Base-by-base conservation (phyloP, 2,888 invertebrate genomes). In the Actias luna region DNA sequence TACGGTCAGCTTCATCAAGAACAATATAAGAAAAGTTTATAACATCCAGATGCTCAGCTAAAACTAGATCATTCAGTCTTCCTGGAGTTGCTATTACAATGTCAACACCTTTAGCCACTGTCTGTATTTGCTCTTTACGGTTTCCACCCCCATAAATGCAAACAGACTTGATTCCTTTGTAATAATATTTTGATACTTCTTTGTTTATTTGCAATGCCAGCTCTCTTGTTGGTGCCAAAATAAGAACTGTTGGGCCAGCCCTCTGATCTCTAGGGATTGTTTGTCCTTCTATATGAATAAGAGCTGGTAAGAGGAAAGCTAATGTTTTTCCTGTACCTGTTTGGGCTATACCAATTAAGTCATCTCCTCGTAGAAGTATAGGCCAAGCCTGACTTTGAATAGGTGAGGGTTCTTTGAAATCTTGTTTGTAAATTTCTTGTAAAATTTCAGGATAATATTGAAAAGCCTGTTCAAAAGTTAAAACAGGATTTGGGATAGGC, bases 371-470 rank as follows among this genome's bases (percentile, higher is more conserved):
- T 52, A 99, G 87, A 0, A 99, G 92, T 65, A 99, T 94, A 1
- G 99, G 99, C 99, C 99, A 99, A 0, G 98, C 96, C 88, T 99
- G 98, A 65, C 95, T 93, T 86, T 99, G 98, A 75, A 99, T 98
- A 0, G 99, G 99, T 0, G 98, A 96, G 0, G 99, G 99, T 66
- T 94, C 94, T 29, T 85, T 84, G 81, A 99, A 99, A 0, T 95
- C 95, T 73, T 96, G 97, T 71, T 97, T 97, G 59, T 93, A 82
- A 58, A 99, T 96, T 91, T 98, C 97, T 0, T 88, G 89, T 68
- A 99, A 79, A 62, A 99, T 95, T 75, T 97, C 97, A 7, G 98
- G 98, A 84, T 96, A 98, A 62, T 95, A 84, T 66, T 94, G 89
- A 78, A 97, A 98, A 59, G 96, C 96, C 75, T 98, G 97, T 71